Conservation (phyloP, 2,888 invertebrate species). For the Mesorhabditis spiculigera region DNA sequence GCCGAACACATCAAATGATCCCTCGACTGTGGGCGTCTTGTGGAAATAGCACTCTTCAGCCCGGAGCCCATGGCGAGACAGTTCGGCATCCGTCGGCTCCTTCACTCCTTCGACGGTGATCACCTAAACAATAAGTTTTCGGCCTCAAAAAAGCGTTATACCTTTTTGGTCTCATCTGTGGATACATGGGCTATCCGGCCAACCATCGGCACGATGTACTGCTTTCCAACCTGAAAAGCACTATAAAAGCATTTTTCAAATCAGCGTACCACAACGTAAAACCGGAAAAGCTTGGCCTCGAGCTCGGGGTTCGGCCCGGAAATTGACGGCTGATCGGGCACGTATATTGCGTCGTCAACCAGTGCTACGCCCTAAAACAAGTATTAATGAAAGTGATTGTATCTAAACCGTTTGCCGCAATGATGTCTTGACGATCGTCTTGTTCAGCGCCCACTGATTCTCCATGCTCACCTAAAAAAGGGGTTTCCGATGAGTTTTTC, state of each 20-base stretch:
- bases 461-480: slow-evolving; percentile 45
- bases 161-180: slow-evolving; percentile 48
- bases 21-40: slow-evolving; percentile 28
- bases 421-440: slow-evolving; percentile 37
- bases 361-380: slow-evolving; percentile 64
- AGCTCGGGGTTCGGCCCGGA: slow-evolving; percentile 77
- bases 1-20: slow-evolving; percentile 38
- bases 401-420: slow-evolving; percentile 35
- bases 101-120: slow-evolving; percentile 30
- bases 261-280: slow-evolving; percentile 42
- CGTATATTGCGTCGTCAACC: slow-evolving; percentile 73
- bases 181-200: slow-evolving; percentile 54
- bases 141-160: slow-evolving; percentile 11
- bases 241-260: no score
- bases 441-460: slow-evolving; percentile 44
- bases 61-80: slow-evolving; percentile 37
- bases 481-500: neutral
- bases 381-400: slow-evolving; percentile 3
- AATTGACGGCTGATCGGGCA: slow-evolving; percentile 72
- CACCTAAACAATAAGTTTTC: slow-evolving; percentile 18
- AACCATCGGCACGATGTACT: slow-evolving; percentile 53
- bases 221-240: slow-evolving; percentile 22
- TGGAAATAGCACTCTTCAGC: slow-evolving; percentile 44
- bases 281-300: slow-evolving; percentile 68
- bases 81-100: slow-evolving; percentile 34